These are phyloP conservation scores for Oreochromis tanganicae DNA, from an alignment of 2,113 vertebrate genomes.

Conservation along the genomic window DNA sequence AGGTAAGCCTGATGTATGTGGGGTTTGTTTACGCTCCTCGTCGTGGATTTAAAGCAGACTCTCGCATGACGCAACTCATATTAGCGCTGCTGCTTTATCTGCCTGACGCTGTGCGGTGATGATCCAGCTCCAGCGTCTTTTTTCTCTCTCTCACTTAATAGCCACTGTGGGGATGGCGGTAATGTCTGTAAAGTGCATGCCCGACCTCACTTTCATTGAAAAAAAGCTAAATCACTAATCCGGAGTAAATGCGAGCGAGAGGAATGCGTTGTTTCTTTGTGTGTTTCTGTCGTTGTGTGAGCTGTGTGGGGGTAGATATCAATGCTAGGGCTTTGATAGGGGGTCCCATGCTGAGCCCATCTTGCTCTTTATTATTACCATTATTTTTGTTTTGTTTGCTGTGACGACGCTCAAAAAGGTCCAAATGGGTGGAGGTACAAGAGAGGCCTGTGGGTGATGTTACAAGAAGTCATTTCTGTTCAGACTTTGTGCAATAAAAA, in stretches of 20 bases:
- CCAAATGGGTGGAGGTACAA: background rate
- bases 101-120: background rate
- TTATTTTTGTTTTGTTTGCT: background rate
- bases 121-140: background rate
- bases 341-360: background rate
- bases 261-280: background rate
- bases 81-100: constrained; percentile 8
- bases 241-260: background rate
- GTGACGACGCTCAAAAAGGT: constrained; percentile 15
- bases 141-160: background rate
- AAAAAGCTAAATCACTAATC: background rate
- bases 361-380: background rate
- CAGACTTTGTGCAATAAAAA: background rate
- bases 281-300: background rate
- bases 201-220: background rate
- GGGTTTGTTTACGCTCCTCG: background rate
- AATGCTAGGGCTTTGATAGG: background rate
- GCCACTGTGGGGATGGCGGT: background rate
- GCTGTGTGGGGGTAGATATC: background rate
- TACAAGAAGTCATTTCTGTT: background rate
- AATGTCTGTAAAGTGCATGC: background rate
- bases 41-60: constrained; percentile 17
- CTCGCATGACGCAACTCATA: constrained; percentile 46
- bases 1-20: constrained; percentile 45
- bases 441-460: background rate